A percentile compares a stretch with the other conserved stretches of the same genome.
These are phyloP conservation scores for Malurus splendens DNA, from an alignment of 2,797 vertebrate genomes.

Conservation along the genomic window DNA sequence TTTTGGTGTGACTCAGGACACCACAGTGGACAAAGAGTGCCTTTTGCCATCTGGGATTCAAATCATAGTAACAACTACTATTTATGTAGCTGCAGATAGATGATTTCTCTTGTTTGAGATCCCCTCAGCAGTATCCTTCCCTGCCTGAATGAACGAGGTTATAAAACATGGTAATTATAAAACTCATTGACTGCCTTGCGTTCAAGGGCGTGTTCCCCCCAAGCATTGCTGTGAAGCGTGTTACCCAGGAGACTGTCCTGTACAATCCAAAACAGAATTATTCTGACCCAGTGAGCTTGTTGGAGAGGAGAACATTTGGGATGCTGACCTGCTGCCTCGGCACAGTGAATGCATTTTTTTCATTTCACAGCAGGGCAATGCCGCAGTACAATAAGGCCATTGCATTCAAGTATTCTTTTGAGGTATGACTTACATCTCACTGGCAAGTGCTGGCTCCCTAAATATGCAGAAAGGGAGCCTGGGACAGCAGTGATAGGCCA, in stretches of 20 bases:
- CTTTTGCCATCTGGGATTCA: neutral
- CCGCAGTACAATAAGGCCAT: neutral
- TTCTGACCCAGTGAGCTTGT: conserved; percentile 33
- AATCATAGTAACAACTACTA: neutral
- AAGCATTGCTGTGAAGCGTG: neutral
- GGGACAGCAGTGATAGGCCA: neutral
- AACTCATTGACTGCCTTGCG: conserved; percentile 40
- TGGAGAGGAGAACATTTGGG: conserved; percentile 21
- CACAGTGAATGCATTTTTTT: conserved; percentile 19
- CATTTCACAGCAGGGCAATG: conserved; percentile 13
- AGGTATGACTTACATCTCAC: conserved; percentile 3
- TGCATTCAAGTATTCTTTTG: neutral
- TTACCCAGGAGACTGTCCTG: conserved; percentile 37
- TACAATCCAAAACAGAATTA: conserved; percentile 29
- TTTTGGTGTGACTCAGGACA: neutral
- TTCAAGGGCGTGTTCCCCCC: conserved; percentile 32
- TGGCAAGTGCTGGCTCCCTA: neutral
- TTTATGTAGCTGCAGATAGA: neutral
- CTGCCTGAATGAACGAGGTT: conserved; percentile 28
- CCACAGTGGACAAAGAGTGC: neutral
- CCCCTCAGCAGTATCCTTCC: neutral
- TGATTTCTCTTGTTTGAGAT: neutral
- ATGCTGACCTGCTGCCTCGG: conserved; percentile 14
- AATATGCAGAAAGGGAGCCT: neutral
- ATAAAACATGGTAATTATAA: conserved; percentile 47